Percentiles rank a stretch among this genome's conserved stretches.
Conservation (phyloP, 37 sponge, comb jelly and placozoan species). For the Crambe crambe region DNA sequence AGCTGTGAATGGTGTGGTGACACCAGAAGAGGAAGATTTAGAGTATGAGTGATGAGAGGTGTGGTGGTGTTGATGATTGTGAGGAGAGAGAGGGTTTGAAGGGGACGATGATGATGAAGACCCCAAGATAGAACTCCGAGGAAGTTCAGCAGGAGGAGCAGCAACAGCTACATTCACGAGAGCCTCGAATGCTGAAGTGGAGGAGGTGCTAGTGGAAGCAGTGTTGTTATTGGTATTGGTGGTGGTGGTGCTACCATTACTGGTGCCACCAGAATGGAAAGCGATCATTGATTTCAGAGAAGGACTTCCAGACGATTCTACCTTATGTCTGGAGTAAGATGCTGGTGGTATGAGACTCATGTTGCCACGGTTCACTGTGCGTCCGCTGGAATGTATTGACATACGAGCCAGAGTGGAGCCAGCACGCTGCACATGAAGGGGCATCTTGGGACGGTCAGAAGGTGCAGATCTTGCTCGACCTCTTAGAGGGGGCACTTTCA, state of each 20-base stretch:
- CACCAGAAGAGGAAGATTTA: background rate
- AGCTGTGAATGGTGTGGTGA: background rate
- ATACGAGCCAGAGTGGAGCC: conserved; percentile 27
- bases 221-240: background rate
- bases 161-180: conserved; percentile 77
- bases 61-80: background rate
- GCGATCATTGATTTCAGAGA: conserved; percentile 47
- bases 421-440: conserved; percentile 32
- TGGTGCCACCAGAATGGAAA: background rate
- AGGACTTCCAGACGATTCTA: background rate
- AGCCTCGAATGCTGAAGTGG: conserved; percentile 57
- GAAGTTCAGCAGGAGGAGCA: conserved; percentile 66
- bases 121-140: conserved; percentile 17
- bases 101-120: conserved; percentile 2
- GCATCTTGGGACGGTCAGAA: conserved; percentile 38
- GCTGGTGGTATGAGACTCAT: conserved; percentile 8
- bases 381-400: conserved; percentile 19
- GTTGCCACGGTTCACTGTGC: background rate
- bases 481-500: conserved; percentile 37
- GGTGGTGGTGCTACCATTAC: background rate
- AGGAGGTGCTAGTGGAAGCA: background rate
- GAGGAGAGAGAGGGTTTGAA: background rate
- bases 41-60: background rate
- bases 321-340: conserved; percentile 12
- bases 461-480: conserved; percentile 54